These are phyloP conservation scores for Eupeodes latifasciatus DNA, from an alignment of 2,888 invertebrate species.

Conservation along the genomic window DNA sequence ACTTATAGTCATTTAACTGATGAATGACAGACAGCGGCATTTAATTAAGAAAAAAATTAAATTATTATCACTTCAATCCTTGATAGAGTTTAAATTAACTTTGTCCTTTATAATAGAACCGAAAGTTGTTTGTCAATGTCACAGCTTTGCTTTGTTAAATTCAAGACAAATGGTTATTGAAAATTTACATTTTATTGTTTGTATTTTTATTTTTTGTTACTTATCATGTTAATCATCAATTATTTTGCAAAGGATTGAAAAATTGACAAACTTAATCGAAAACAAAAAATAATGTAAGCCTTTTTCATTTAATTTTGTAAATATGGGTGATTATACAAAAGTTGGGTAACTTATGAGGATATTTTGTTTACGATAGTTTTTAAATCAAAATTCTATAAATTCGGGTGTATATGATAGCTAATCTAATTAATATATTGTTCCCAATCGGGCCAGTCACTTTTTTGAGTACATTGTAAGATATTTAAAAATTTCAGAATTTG, in stretches of 20 bases:
- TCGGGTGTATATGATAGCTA: no score
- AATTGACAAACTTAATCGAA: not conserved
- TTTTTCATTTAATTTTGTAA: no score
- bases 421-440: no score
- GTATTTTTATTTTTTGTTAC: not conserved
- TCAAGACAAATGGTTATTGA: not conserved
- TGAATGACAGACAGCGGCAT: slow-evolving; percentile 18
- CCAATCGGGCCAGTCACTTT: no score
- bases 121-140: slow-evolving; percentile 10
- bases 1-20: not conserved
- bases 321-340: no score
- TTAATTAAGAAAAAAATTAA: not conserved
- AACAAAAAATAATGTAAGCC: not conserved
- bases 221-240: not conserved
- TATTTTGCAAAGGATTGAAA: not conserved
- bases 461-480: no score
- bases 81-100: not conserved
- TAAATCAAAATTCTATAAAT: no score
- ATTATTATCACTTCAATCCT: slow-evolving; percentile 2
- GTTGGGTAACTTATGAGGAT: no score
- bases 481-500: no score
- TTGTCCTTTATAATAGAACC: not conserved
- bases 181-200: not conserved
- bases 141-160: slow-evolving; percentile 5
- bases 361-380: no score